Conservation (phyloP, 2,113 vertebrate genomes). For the Daubentonia madagascariensis region DNA sequence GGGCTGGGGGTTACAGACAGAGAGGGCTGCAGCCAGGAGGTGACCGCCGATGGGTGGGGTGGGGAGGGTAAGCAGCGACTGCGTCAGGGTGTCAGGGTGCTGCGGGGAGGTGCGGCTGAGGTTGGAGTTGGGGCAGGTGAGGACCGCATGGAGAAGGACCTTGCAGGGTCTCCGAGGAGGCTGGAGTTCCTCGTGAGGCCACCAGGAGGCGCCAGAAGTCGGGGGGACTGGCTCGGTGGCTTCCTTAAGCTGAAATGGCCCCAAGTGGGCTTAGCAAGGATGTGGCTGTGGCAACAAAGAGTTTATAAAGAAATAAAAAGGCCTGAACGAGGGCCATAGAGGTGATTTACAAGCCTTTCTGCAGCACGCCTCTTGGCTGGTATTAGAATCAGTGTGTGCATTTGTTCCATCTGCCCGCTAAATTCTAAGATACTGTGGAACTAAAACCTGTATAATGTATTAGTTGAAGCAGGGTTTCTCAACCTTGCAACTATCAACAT, state of each 20-base stretch:
- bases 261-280: background rate
- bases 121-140: background rate
- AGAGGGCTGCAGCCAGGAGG: background rate
- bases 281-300: background rate
- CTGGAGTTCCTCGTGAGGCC: background rate
- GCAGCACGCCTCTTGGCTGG: background rate
- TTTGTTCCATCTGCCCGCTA: background rate
- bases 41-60: background rate
- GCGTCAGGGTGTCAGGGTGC: accelerated
- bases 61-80: background rate
- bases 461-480: background rate
- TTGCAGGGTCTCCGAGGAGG: background rate
- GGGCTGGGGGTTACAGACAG: background rate
- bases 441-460: accelerated
- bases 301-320: constrained; percentile 26
- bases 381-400: background rate
- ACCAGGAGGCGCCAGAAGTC: background rate
- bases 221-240: background rate
- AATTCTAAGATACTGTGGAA: background rate
- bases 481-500: accelerated
- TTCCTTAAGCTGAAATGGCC: background rate
- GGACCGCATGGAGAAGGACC: background rate
- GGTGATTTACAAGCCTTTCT: background rate
- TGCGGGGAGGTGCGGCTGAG: accelerated
- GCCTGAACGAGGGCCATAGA: background rate